These are phyloP conservation scores for Agrenia bidenticulata DNA, from an alignment of 2,888 invertebrate genomes.

Conservation along the genomic window DNA sequence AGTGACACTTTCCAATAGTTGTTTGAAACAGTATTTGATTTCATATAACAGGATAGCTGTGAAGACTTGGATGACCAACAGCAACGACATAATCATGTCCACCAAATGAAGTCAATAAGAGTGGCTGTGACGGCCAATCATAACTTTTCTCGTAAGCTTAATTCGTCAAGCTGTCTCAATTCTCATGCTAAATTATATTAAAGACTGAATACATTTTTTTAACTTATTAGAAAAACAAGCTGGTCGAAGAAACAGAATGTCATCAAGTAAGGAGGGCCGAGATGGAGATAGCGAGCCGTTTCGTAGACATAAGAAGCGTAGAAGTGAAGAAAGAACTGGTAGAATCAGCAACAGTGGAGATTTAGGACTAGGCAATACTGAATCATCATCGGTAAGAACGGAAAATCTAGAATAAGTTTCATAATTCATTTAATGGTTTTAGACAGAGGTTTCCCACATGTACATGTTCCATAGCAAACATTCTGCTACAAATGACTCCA, in stretches of 20 bases:
- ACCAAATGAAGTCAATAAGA: conserved; percentile 33
- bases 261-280: conserved; percentile 36
- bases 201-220: neutral
- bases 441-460: too few species aligned
- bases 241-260: conserved; percentile 27
- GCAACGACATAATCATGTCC: conserved; percentile 45
- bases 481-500: too few species aligned
- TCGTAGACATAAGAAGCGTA: conserved; percentile 46
- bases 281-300: conserved; percentile 44
- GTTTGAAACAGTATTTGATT: conserved; percentile 1
- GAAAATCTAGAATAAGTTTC: too few species aligned
- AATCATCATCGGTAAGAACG: conserved; percentile 12
- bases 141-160: conserved; percentile 34
- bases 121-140: conserved; percentile 44
- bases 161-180: neutral
- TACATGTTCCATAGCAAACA: too few species aligned
- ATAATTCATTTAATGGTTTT: too few species aligned
- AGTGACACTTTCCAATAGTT: neutral
- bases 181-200: neutral
- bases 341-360: conserved; percentile 4
- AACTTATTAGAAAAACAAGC: conserved; percentile 17
- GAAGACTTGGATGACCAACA: conserved; percentile 46
- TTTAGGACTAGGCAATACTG: neutral
- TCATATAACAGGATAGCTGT: conserved; percentile 33
- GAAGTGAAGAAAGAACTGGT: conserved; percentile 46